A percentile compares a stretch with the other conserved stretches of the same genome.
These are phyloP conservation scores for Lampropteryx suffumata DNA, from an alignment of 2,888 invertebrate species.

Conservation along the genomic window DNA sequence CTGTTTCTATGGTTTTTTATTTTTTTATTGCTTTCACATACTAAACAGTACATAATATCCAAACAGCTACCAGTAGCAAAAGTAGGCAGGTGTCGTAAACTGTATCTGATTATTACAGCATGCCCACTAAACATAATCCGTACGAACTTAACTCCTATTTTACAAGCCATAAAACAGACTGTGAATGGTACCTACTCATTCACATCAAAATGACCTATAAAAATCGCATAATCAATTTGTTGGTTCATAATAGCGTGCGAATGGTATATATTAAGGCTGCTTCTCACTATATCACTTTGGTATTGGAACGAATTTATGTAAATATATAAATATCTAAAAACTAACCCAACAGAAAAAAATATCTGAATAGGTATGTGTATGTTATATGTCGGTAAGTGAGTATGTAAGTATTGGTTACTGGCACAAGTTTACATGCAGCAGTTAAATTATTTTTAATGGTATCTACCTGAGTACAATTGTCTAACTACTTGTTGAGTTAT, in stretches of 20 bases:
- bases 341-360: too few relatives aligned
- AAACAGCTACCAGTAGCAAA: not conserved
- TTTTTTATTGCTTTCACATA: too few relatives aligned
- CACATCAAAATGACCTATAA: conserved; percentile 40
- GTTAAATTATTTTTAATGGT: too few relatives aligned
- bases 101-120: conserved; percentile 23
- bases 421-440: too few relatives aligned
- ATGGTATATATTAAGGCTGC: conserved; percentile 16
- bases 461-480: too few relatives aligned
- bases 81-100: conserved; percentile 14
- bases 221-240: conserved; percentile 45
- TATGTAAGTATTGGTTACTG: too few relatives aligned
- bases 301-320: not conserved
- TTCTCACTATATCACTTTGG: not conserved
- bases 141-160: conserved; percentile 36
- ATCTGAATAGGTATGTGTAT: too few relatives aligned
- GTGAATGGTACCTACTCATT: conserved; percentile 42
- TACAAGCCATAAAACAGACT: conserved; percentile 41
- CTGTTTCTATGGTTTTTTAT: too few relatives aligned
- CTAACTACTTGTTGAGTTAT: too few relatives aligned
- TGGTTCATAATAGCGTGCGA: conserved; percentile 43
- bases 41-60: too few relatives aligned
- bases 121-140: conserved; percentile 30
- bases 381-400: too few relatives aligned
- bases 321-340: not conserved